phyloP scores from a whole-genome alignment of 2,888 invertebrate species.

The Congeria kusceri region DNA sequence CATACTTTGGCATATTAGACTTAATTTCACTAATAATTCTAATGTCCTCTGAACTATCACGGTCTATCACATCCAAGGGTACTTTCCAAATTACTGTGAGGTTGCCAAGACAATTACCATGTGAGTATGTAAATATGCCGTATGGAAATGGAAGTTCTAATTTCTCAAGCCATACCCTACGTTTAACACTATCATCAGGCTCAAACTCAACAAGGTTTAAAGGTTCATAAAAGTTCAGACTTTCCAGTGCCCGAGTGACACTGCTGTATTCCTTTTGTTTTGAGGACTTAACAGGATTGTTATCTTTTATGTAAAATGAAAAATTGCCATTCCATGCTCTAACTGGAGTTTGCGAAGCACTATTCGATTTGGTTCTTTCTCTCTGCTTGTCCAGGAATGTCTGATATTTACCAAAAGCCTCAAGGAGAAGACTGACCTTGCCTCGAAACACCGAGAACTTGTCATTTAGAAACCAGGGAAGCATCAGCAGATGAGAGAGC shows the following conservation, averaged over 20 bases:
- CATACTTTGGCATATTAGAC: slow-evolving; percentile 9
- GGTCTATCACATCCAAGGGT: neutral
- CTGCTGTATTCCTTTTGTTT: too few species aligned
- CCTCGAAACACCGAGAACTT: neutral
- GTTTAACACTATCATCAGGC: slow-evolving; percentile 16
- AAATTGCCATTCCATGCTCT: slow-evolving; percentile 16
- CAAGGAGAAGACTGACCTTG: neutral
- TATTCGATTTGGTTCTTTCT: neutral
- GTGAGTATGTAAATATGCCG: neutral
- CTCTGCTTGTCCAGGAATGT: slow-evolving; percentile 8
- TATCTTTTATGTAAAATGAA: slow-evolving; percentile 14
- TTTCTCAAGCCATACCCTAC: slow-evolving; percentile 10
- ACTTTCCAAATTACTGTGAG: slow-evolving; percentile 19
- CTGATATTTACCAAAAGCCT: slow-evolving; percentile 11
- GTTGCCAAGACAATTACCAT: slow-evolving; percentile 33
- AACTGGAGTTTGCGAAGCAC: slow-evolving; percentile 5
- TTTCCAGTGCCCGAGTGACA: too few species aligned
- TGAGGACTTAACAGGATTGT: neutral
- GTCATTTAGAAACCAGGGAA: slow-evolving; percentile 12
- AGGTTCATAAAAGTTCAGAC: slow-evolving; percentile 7
- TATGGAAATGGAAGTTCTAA: slow-evolving; percentile 17
- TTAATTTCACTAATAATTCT: slow-evolving; percentile 21
- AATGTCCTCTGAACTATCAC: slow-evolving; percentile 12
- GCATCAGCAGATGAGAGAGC: slow-evolving; percentile 14
- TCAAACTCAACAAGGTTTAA: slow-evolving; percentile 18